phyloP scores from a whole-genome alignment of 2,797 vertebrate genomes.

The Pipistrellus pygmaeus region DNA sequence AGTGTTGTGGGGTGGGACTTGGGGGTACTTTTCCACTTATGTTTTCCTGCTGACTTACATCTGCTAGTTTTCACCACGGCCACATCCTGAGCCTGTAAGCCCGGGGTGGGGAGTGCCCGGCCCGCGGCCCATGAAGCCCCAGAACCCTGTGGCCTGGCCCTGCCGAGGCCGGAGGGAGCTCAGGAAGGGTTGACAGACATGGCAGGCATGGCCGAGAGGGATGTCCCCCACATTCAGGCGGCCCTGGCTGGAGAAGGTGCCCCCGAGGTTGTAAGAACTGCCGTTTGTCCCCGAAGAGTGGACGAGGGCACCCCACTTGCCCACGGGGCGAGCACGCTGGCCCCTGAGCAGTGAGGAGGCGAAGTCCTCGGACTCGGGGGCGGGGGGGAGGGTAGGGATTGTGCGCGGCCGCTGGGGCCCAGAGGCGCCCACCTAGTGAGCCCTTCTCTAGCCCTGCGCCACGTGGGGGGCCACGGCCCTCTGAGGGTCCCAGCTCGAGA shows the following conservation, averaged over 20 bases:
- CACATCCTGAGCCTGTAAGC: accelerated
- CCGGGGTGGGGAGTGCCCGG: too few relatives aligned
- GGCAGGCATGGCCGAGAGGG: too few relatives aligned
- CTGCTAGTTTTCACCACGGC: not conserved
- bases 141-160: too few relatives aligned
- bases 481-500: not conserved
- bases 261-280: not conserved
- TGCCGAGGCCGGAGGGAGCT: too few relatives aligned
- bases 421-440: accelerated
- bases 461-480: not conserved
- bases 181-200: too few relatives aligned
- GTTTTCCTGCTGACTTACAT: not conserved
- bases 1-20: not conserved
- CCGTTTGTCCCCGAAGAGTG: not conserved
- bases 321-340: not conserved
- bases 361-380: not conserved
- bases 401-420: not conserved
- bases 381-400: not conserved
- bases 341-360: not conserved
- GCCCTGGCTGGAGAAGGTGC: too few relatives aligned
- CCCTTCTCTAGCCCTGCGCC: not conserved
- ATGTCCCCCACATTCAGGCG: accelerated
- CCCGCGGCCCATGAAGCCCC: too few relatives aligned
- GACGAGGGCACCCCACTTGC: not conserved
- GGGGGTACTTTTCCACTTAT: not conserved